phyloP scores from a whole-genome alignment of 2,888 invertebrate genomes.

The Phorcus lineatus region DNA sequence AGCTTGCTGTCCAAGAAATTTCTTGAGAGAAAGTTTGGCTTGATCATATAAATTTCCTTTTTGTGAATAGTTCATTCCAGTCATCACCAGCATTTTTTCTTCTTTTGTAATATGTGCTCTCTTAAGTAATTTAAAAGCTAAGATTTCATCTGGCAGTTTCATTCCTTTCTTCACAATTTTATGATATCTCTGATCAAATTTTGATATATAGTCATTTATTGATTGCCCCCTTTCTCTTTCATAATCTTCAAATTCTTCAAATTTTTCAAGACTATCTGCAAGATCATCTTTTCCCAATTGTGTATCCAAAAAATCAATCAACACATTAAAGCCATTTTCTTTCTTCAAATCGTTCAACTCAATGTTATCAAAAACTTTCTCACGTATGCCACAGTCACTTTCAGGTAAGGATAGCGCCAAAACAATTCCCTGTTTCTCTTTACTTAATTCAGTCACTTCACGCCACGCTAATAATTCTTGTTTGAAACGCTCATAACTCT shows the following conservation, averaged over 20 bases:
- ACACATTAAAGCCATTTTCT: too few species aligned
- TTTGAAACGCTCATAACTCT: too few species aligned
- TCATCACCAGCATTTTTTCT: conserved; percentile 24
- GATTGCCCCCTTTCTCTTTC: not conserved
- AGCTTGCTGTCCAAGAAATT: conserved; percentile 2
- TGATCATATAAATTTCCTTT: conserved; percentile 20
- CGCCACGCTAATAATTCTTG: too few species aligned
- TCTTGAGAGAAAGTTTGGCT: conserved; percentile 20
- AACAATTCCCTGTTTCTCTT: too few species aligned
- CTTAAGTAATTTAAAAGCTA: not conserved
- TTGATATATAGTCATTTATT: not conserved
- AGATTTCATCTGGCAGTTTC: not conserved
- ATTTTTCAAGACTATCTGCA: not conserved
- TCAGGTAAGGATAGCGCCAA: too few species aligned
- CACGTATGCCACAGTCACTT: too few species aligned
- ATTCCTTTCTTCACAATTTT: conserved; percentile 22
- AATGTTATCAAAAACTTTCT: too few species aligned
- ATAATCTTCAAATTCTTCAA: not conserved
- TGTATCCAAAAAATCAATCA: not conserved
- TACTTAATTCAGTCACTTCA: too few species aligned
- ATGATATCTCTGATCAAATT: conserved; percentile 10
- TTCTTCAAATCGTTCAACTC: too few species aligned
- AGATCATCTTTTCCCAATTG: not conserved
- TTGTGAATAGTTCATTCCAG: not conserved
- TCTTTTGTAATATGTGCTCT: not conserved